Evolutionary conservation across 1,140 invertebrate genomes (phyloP), one percentile per base, ranked within the genome.

Genomic region (Sycophaga agraensis): DNA sequence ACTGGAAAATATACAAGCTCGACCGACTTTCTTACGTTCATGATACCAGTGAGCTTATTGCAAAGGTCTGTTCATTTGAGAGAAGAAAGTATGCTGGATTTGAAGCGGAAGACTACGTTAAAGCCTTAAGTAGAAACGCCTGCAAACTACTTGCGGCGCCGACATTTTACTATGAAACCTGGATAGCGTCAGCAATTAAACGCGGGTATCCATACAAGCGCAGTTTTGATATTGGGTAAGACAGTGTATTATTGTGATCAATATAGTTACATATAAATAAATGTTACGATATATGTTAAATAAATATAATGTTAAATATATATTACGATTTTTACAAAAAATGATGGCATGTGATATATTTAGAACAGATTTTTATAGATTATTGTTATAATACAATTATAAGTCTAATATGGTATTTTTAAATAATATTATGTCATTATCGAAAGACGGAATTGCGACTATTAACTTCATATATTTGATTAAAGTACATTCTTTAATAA

Each of bases 181-280:
- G 62, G 59, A 55, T 68, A 5, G 50, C 67, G 14, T 65, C 66
- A 1, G 68, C 45, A 6, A 5, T 72, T 6, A 26, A 28, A 19
- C 51, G 60, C 37, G 40, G 62, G 24, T 59, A 59, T 2, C 11
- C 12, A 4, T 68, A 71, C 16, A 72, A 65, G n/a, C 53, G 65
- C n/a, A 49, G 60, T 8, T 61, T 72, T 14, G 64, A 72, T 35
- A 17, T 50, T 1, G 57, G 62, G 70, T 72, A 63, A n/a, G 21
- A 39, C 1, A 16, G 2, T 16, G 7, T 39, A 16, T 19, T 2
- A 42, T 21, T 3, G 21, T 24, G 24, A 26, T 46, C 6, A 26
- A 46, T 24, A 24, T 17, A 43, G n/a, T 17, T 17, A 11, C 5
- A 2, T 14, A 2, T 43, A 43, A 43, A 21, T 45, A 45, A 45